Evolutionary conservation across 37 sponge, comb jelly and placozoan genomes (phyloP).

Genomic region (Oscarella lobularis): DNA sequence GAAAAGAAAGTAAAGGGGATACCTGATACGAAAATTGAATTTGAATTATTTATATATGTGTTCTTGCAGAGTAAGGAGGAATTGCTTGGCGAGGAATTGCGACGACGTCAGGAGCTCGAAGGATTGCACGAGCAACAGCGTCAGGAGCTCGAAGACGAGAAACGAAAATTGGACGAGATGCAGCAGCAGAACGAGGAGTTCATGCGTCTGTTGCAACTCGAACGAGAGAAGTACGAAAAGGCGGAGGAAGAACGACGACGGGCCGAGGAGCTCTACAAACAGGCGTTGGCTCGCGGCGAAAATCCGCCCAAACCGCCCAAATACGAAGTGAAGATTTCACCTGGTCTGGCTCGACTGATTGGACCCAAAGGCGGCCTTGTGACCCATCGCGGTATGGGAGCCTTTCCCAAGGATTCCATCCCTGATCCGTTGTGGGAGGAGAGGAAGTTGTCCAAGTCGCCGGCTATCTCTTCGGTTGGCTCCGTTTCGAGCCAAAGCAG

Average conservation of each 20-base stretch:
- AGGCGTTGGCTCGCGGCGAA: neutral
- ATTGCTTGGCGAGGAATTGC: neutral
- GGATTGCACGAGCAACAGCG: neutral
- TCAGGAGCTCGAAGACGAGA: neutral
- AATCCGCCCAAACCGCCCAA: neutral
- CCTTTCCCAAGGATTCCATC: neutral
- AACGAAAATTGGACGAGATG: neutral
- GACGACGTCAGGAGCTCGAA: neutral
- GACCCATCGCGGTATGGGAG: neutral
- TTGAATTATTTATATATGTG: neutral
- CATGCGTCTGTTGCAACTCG: neutral
- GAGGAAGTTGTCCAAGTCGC: neutral
- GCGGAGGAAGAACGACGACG: neutral
- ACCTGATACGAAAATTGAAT: neutral
- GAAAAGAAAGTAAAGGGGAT: neutral
- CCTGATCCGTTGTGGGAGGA: neutral
- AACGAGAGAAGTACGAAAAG: neutral
- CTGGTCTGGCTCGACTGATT: neutral
- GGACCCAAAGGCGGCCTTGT: neutral
- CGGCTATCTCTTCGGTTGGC: too few species aligned
- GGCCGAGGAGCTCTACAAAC: neutral
- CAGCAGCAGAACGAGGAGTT: neutral
- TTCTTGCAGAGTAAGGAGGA: constrained; percentile 3
- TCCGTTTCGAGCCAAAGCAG: too few species aligned
- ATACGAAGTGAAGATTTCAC: neutral